Conservation (phyloP, 2,888 invertebrate genomes). For the Cataglyphis livida region DNA sequence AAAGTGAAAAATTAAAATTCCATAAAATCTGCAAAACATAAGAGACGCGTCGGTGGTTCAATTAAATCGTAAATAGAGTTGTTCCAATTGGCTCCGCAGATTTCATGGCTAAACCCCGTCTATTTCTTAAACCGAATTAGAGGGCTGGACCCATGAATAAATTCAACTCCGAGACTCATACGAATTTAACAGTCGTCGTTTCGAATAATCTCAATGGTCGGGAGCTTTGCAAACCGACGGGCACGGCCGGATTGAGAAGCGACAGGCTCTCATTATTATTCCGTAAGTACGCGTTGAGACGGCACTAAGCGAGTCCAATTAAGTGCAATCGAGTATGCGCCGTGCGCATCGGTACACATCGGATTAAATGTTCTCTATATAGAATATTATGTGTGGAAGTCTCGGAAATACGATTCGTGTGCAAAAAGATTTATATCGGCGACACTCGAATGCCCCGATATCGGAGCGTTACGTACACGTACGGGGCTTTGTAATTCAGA, state of each 20-base stretch:
- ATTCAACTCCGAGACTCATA: slow-evolving; percentile 50
- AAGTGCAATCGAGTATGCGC: slow-evolving; percentile 82
- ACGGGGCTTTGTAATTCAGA: slow-evolving; percentile 36
- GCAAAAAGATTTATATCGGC: slow-evolving; percentile 11
- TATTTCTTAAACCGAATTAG: slow-evolving; percentile 32
- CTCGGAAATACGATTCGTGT: slow-evolving; percentile 46
- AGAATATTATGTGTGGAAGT: slow-evolving; percentile 37
- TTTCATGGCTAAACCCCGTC: slow-evolving; percentile 31
- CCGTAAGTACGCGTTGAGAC: slow-evolving; percentile 67
- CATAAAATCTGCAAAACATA: not conserved
- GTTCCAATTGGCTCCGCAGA: slow-evolving; percentile 23
- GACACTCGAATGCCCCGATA: slow-evolving; percentile 38
- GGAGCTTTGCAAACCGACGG: slow-evolving; percentile 31
- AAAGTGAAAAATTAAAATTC: not conserved
- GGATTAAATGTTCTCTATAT: slow-evolving; percentile 74
- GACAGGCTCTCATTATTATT: slow-evolving; percentile 73
- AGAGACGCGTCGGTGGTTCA: slow-evolving; percentile 26
- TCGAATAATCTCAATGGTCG: slow-evolving; percentile 44
- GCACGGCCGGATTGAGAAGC: slow-evolving; percentile 38
- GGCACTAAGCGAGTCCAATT: slow-evolving; percentile 80
- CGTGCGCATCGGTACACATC: slow-evolving; percentile 71
- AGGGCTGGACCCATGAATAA: slow-evolving; percentile 49
- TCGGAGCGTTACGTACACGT: not conserved
- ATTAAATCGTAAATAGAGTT: slow-evolving; percentile 47
- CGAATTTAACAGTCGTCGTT: slow-evolving; percentile 56